Base-by-base conservation (phyloP, 35 echinoderm and acorn worm genomes). In the Lytechinus pictus region DNA sequence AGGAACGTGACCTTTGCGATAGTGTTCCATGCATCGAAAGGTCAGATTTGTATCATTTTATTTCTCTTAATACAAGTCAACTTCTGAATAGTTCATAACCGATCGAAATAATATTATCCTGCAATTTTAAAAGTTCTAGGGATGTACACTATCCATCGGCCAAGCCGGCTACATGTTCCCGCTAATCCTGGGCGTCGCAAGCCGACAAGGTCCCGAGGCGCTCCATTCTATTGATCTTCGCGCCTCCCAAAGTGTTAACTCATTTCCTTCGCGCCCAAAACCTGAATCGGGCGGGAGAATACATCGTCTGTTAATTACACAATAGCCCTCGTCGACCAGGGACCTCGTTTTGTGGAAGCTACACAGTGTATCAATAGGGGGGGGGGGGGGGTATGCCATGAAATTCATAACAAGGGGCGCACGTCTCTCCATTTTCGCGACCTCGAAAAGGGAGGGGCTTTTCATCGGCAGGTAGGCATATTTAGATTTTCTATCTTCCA, bases 261-360 rank as follows among this genome's bases (percentile, higher is more conserved):
- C 88, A 90, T 90, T 90, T 90, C 88, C 88, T 90, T 90, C 88
- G 88, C 88, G 88, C 88, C 88, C 1, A 90, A 90, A 90, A 90
- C 88, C 88, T 90, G 88, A 52, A 90, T 90, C 88, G 52, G 88
- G 11, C 88, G 88, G 52, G 11, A 12, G 52, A 90, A 12, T 44
- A 90, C 88, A 54, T 90, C 88, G 88, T 90, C 88, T 90, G 88
- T 54, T 90, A 90, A 90, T 90, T 90, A 54, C 88, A 90, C 88
- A 90, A 90, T 90, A 90, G 88, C 52, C 29, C 88, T 24, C 28
- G 88, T 90, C 88, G 88, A 90, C 29, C 28, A 90, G 29, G 28
- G 88, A 90, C 88, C 52, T 54, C 52, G 88, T 90, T 54, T 90
- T 90, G 52, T 54, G 19, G 66, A 4, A 79, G 19, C 21, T 79